Conservation (phyloP, 2,113 vertebrate species). For the Phylloscopus trochiloides region DNA sequence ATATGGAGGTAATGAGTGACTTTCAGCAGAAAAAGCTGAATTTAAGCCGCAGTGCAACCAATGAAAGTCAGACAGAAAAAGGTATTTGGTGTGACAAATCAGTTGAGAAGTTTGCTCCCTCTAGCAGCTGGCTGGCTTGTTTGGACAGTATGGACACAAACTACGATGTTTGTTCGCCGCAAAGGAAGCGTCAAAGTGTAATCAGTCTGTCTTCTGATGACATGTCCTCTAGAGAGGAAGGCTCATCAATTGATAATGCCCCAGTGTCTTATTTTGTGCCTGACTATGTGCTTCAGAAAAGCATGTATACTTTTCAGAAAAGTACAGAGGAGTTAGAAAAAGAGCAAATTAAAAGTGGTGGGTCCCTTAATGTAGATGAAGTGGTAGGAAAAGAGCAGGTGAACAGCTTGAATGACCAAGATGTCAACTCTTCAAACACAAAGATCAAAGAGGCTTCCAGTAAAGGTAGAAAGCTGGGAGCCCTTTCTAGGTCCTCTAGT, state of each 20-base stretch:
- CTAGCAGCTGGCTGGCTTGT: slow-evolving; percentile 42
- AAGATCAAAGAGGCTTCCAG: slow-evolving; percentile 20
- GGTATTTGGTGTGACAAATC: slow-evolving; percentile 54
- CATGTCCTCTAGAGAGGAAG: slow-evolving; percentile 51
- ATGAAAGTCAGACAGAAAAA: slow-evolving; percentile 26
- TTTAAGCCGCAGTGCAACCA: not conserved
- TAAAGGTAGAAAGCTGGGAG: slow-evolving; percentile 6
- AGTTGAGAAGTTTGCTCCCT: not conserved
- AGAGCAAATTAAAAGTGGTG: slow-evolving; percentile 39
- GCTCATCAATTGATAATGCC: slow-evolving; percentile 37
- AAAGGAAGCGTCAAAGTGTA: slow-evolving; percentile 30
- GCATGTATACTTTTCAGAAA: slow-evolving; percentile 44
- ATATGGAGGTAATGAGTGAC: slow-evolving; percentile 28
- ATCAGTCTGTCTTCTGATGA: slow-evolving; percentile 69
- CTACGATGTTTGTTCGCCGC: slow-evolving; percentile 2
- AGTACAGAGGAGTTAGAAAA: slow-evolving; percentile 9
- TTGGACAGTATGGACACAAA: slow-evolving; percentile 27
- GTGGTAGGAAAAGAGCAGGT: not conserved
- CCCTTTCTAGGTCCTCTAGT: slow-evolving; percentile 20
- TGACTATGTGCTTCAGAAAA: slow-evolving; percentile 67
- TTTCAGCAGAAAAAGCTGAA: slow-evolving; percentile 51
- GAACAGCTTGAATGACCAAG: not conserved
- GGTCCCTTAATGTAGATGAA: slow-evolving; percentile 55
- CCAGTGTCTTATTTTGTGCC: slow-evolving; percentile 60
- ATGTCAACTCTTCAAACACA: not conserved